Evolutionary conservation across 2,888 invertebrate genomes (phyloP), one percentile per base, ranked within the genome.

Genomic region (Diarsia dahlii): DNA sequence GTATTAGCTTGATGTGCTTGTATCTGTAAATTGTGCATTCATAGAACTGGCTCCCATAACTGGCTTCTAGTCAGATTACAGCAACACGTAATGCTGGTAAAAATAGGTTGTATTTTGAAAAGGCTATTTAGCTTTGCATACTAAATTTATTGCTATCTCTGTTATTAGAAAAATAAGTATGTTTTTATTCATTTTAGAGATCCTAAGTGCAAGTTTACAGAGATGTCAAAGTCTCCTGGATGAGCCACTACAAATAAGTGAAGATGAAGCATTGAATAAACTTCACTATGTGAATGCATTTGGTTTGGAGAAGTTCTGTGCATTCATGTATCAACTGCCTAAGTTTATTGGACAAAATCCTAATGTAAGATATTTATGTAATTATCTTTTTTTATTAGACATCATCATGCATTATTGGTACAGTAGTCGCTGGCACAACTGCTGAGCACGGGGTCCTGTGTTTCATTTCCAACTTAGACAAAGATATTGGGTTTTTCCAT

Each of bases 241-340:
- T 10, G 81, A 75, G 46, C 80, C 89, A 13, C 56, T 88, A 46
- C 75, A 88, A 45, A 78, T 92, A 12, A 91, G 86, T 65, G 92
- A 92, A 86, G 92, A 92, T n/a, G 91, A 93, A 52, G 92, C 94
- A 12, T 76, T 96, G 46, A 91, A 90, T 8, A 95, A 89, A 80
- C 71, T 96, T 20, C 94, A 95, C 76, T 96, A 95, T 90, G 93
- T 95, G 0, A 93, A 95, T 88, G 95, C 94, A 39, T 93, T 96
- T 91, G 96, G 95, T 0, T 81, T 96, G 13, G 95, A 93, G 58
- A 94, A 91, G 39, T 96, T 94, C 83, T 95, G 95, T 86, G 92
- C 94, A 5, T 92, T 93, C 65, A 91, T 96, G 90, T 87, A 94
- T 23, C 89, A 84, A 67, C 81, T 96, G 58, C 92, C 94, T 9